phyloP scores from a whole-genome alignment of 2,113 vertebrate genomes.

The Rhinolophus sinicus region DNA sequence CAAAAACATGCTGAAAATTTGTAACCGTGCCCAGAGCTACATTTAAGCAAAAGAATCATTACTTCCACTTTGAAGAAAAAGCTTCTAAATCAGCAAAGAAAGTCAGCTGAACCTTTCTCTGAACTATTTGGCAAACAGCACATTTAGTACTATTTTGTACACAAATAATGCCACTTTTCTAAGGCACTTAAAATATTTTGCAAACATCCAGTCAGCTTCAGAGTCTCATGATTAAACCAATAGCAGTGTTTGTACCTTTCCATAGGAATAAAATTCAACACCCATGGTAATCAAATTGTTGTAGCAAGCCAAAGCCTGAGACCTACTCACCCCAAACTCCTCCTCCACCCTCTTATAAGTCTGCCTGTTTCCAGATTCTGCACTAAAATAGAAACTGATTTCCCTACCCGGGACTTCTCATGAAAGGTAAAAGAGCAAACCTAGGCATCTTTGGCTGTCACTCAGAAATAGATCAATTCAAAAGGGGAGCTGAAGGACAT shows the following conservation, averaged over 20 bases:
- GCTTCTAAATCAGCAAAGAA: constrained; percentile 67
- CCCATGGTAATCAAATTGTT: not conserved
- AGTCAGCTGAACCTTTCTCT: constrained; percentile 68
- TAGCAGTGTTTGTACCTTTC: not conserved
- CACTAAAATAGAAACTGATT: constrained; percentile 55
- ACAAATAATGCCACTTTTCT: constrained; percentile 46
- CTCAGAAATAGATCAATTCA: not conserved
- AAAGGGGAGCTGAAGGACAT: constrained; percentile 16
- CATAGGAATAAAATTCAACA: not conserved
- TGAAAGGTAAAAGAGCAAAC: constrained; percentile 28
- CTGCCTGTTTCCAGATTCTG: not conserved
- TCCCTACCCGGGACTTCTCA: not conserved
- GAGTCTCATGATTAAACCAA: constrained; percentile 16
- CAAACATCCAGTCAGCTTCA: constrained; percentile 35
- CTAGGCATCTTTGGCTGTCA: not conserved
- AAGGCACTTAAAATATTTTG: constrained; percentile 73
- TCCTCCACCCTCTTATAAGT: not conserved
- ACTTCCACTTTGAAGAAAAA: constrained; percentile 72
- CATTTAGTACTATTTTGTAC: constrained; percentile 62
- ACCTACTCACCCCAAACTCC: not conserved
- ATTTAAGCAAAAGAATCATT: constrained; percentile 71
- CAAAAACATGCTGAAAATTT: constrained; percentile 72
- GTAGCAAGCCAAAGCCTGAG: not conserved
- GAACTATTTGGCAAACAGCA: constrained; percentile 67
- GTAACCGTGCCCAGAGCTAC: constrained; percentile 76